phyloP scores from a whole-genome alignment of 2,797 vertebrate species.

The Anas georgica region DNA sequence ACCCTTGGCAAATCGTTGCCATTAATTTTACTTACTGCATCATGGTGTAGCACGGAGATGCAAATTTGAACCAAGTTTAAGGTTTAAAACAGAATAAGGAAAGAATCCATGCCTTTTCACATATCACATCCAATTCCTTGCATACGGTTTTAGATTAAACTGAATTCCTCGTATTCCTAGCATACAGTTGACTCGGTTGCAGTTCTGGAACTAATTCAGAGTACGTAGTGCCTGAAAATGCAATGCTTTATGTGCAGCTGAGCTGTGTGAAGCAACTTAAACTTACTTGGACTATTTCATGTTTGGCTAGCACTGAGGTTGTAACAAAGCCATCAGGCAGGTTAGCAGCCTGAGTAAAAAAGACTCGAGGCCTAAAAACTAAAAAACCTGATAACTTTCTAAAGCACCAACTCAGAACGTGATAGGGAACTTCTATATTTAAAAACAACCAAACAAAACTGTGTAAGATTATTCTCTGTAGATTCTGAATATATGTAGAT shows the following conservation, averaged over 20 bases:
- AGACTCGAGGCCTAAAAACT: neutral
- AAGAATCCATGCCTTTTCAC: neutral
- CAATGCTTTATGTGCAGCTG: neutral
- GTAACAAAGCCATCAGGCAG: neutral
- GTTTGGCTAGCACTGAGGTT: rapidly evolving
- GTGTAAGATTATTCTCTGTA: neutral
- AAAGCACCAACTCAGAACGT: neutral
- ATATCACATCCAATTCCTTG: neutral
- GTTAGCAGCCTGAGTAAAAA: neutral
- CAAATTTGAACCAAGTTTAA: neutral
- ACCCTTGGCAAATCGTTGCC: neutral
- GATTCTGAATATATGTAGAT: neutral
- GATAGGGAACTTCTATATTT: neutral
- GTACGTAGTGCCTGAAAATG: neutral
- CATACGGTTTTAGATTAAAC: neutral
- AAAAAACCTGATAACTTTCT: neutral
- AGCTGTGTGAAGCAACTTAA: neutral
- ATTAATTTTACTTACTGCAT: neutral
- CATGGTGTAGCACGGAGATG: neutral
- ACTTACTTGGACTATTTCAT: neutral
- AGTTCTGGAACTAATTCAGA: neutral
- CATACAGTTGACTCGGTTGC: neutral
- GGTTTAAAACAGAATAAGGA: neutral
- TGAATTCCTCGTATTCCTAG: neutral
- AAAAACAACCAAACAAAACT: neutral